Evolutionary conservation across 2,797 vertebrate genomes (phyloP).

Genomic region (Sitta carolinensis): DNA sequence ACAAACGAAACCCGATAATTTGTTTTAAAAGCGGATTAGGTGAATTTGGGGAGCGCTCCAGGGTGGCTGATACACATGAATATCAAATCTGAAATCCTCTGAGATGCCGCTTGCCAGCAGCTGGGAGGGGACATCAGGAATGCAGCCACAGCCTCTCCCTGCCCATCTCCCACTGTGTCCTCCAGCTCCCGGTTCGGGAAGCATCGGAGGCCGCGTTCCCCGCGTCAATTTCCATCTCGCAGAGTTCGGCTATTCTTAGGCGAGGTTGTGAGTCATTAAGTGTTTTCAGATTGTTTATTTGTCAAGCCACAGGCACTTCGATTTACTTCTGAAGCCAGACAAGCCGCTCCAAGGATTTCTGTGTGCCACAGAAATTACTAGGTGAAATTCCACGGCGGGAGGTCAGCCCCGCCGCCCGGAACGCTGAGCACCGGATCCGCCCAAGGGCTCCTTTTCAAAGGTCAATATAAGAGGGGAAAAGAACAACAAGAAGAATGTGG

Average conservation of each 20-base stretch:
- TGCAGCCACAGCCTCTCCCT: not conserved
- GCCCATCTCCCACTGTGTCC: not conserved
- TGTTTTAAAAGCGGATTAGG: not conserved
- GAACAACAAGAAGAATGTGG: not conserved
- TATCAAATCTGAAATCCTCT: not conserved
- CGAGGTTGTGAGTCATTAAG: constrained; percentile 49
- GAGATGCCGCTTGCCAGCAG: not conserved
- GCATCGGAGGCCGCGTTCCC: not conserved
- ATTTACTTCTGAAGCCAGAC: constrained; percentile 28
- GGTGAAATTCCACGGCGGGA: constrained; percentile 46
- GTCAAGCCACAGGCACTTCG: constrained; percentile 42
- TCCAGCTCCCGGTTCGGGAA: not conserved
- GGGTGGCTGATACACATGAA: not conserved
- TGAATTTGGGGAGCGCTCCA: not conserved
- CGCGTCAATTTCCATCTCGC: not conserved
- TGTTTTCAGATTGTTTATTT: constrained; percentile 58
- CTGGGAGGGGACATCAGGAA: constrained; percentile 19
- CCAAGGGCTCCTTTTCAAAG: constrained; percentile 2
- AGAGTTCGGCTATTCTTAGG: constrained; percentile 53
- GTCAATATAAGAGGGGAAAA: not conserved
- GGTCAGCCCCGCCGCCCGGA: not conserved
- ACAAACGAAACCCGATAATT: not conserved
- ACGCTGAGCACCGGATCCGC: rapidly evolving
- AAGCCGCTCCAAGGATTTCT: not conserved
- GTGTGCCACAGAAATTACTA: constrained; percentile 22